These are phyloP conservation scores for Sylvietta virens DNA, from an alignment of 2,113 vertebrate species.

Conservation along the genomic window DNA sequence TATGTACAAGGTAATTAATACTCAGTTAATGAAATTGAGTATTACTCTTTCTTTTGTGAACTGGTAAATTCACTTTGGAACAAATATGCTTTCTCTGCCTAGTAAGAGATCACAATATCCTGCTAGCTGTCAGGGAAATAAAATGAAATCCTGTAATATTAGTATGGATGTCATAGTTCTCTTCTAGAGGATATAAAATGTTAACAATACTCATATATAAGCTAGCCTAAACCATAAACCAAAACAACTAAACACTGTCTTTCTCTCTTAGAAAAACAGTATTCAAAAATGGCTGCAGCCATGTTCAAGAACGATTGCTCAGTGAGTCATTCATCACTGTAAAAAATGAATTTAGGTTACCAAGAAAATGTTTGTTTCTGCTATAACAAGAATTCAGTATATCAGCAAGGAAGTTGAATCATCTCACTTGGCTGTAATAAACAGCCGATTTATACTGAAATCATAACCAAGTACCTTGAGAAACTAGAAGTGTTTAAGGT, in stretches of 20 bases:
- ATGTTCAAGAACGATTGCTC: slow-evolving; percentile 56
- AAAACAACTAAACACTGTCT: background rate
- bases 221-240: background rate
- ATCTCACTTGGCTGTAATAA: background rate
- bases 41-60: background rate
- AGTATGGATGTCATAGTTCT: background rate
- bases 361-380: slow-evolving; percentile 59
- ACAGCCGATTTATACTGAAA: slow-evolving; percentile 20
- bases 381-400: slow-evolving; percentile 36
- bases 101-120: background rate
- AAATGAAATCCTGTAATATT: background rate
- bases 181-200: background rate
- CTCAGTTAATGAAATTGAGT: background rate
- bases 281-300: slow-evolving; percentile 12
- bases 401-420: slow-evolving; percentile 50
- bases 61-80: background rate
- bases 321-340: slow-evolving; percentile 55
- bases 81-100: background rate
- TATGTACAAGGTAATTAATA: background rate
- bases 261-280: background rate
- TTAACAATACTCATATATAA: background rate
- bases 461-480: background rate
- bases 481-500: background rate
- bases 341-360: slow-evolving; percentile 45
- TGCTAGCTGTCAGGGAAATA: background rate